Conservation (phyloP, 2,888 invertebrate genomes). For the Dichetophora obliterata region DNA sequence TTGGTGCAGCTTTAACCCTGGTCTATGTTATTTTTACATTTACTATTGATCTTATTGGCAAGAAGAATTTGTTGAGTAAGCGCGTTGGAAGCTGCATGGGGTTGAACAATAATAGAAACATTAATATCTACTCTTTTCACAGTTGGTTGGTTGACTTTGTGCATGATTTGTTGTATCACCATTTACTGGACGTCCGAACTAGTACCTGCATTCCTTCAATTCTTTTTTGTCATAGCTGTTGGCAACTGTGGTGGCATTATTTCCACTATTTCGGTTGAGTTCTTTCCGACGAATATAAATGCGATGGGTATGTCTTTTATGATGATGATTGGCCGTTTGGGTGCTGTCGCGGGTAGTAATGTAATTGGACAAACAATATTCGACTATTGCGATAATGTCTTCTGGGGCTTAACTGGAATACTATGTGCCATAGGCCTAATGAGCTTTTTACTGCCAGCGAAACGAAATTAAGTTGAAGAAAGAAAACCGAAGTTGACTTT, state of each 20-base stretch:
- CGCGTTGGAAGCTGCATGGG: not conserved
- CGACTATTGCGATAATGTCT: slow-evolving; percentile 54
- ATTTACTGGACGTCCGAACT: slow-evolving; percentile 75
- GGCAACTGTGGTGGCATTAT: slow-evolving; percentile 74
- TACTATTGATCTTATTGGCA: slow-evolving; percentile 73
- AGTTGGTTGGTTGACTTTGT: slow-evolving; percentile 68
- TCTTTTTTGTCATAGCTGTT: slow-evolving; percentile 72
- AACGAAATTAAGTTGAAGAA: slow-evolving; percentile 43
- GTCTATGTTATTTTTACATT: slow-evolving; percentile 77
- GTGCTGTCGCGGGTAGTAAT: slow-evolving; percentile 65
- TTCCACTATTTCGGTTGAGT: slow-evolving; percentile 74
- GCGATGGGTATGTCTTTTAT: slow-evolving; percentile 69
- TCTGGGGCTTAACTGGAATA: slow-evolving; percentile 55
- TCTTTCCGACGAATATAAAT: slow-evolving; percentile 73
- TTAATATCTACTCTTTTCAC: slow-evolving; percentile 23
- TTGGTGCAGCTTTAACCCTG: slow-evolving; percentile 76
- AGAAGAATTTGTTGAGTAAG: slow-evolving; percentile 73
- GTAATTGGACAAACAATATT: slow-evolving; percentile 59
- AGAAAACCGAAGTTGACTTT: slow-evolving; percentile 19
- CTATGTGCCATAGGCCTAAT: slow-evolving; percentile 48
- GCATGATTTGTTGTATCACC: slow-evolving; percentile 73
- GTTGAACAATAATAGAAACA: slow-evolving; percentile 4
- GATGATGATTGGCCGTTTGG: slow-evolving; percentile 67
- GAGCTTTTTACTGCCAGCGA: slow-evolving; percentile 57
- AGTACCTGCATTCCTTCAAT: slow-evolving; percentile 73